Conservation (phyloP, 2,797 vertebrate genomes). For the Euphonia xanthogaster region DNA sequence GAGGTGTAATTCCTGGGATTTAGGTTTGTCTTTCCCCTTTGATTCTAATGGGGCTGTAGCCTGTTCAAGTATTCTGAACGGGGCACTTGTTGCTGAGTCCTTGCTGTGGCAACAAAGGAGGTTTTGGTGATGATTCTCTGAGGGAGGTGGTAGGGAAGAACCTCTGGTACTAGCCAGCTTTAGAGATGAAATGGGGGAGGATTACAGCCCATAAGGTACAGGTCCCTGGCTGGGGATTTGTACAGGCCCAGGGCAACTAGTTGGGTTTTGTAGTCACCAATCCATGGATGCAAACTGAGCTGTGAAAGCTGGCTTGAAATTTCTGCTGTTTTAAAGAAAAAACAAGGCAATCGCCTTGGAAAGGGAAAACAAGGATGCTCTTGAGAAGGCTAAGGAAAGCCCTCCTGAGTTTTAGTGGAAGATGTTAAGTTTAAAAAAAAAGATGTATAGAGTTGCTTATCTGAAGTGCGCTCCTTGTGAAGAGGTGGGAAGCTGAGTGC, state of each 20-base stretch:
- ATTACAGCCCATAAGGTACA: background rate
- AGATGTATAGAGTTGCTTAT: background rate
- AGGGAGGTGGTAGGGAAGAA: background rate
- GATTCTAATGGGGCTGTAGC: background rate
- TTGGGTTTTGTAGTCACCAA: background rate
- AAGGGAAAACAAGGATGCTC: background rate
- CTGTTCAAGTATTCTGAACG: background rate
- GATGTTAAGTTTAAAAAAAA: background rate
- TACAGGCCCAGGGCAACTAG: background rate
- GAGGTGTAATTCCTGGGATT: background rate
- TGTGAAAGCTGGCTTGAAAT: background rate
- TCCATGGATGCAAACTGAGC: background rate
- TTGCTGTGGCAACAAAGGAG: background rate
- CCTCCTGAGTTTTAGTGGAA: background rate
- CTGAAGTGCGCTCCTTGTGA: background rate
- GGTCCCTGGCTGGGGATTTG: background rate
- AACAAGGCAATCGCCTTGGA: background rate
- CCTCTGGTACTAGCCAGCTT: background rate
- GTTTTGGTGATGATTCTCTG: background rate
- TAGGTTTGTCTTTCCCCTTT: background rate
- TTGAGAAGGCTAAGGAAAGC: background rate
- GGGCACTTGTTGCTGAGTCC: background rate
- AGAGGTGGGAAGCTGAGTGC: background rate
- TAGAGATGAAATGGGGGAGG: background rate
- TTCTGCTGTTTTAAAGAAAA: background rate